Evolutionary conservation across 2,113 vertebrate genomes (phyloP).

Genomic region (Ceratotherium simum): DNA sequence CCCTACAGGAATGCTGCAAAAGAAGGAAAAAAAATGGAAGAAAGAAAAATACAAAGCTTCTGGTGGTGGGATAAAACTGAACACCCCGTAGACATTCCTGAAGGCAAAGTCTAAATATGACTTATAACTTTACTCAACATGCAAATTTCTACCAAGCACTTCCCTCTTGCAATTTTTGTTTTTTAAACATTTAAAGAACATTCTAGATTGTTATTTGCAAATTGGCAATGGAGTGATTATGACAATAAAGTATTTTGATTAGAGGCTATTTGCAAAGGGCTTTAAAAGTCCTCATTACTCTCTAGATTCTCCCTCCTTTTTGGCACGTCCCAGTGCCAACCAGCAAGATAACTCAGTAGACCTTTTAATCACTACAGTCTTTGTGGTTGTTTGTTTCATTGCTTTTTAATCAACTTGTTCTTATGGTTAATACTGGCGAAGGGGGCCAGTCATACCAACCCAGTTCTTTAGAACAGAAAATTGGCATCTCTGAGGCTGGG

Average conservation of each 20-base stretch:
- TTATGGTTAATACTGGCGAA: background rate
- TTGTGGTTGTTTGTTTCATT: constrained; percentile 30
- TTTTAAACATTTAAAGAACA: constrained; percentile 53
- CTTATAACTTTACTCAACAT: background rate
- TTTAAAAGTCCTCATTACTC: constrained; percentile 44
- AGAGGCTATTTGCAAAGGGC: constrained; percentile 43
- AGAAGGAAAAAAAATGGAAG: background rate
- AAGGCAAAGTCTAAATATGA: constrained; percentile 12
- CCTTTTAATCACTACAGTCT: constrained; percentile 8
- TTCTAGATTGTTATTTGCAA: constrained; percentile 15
- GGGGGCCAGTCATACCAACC: background rate
- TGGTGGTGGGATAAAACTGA: background rate
- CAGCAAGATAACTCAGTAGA: background rate
- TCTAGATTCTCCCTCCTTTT: background rate
- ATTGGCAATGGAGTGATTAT: constrained; percentile 51
- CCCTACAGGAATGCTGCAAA: background rate
- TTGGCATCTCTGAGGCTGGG: background rate
- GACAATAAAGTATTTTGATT: constrained; percentile 63
- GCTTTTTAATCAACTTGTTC: constrained; percentile 56
- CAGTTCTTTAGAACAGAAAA: background rate
- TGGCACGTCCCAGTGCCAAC: background rate
- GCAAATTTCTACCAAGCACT: background rate
- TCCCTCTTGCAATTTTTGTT: background rate
- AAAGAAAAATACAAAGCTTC: background rate
- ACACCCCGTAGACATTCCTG: background rate